Base-by-base conservation (phyloP, 92 coral and sea anemone genomes). In the Zoanthus solanderi region DNA sequence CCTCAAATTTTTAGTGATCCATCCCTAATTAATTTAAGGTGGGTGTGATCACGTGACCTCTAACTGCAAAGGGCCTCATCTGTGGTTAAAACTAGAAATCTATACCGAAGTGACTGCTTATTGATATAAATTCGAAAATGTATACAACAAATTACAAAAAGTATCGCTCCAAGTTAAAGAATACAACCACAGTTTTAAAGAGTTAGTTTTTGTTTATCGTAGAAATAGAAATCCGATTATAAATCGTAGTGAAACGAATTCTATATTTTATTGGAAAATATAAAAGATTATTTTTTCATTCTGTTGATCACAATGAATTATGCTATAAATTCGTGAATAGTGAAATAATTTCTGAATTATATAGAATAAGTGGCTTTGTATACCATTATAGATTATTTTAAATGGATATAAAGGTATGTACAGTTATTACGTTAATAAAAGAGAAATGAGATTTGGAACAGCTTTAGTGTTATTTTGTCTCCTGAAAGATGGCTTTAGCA, bases 321-420 rank as follows among this genome's bases (percentile, higher is more conserved):
- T 78, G 54, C 56, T 78, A 65, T 78, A 56, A 56, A 78, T 78
- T 77, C 48, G 23, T 45, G 45, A 74, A 42, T 37, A 48, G 9
- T 14, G 45, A 5, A 74, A 58, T 4, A 50, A 54, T 50, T 54
- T 78, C 45, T 29, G 54, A 78, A 78, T 57, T 18, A 76, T 76
- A 78, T 63, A 63, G 69, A 63, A 10, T 63, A 48, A 78, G 54
- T 78, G 16, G 53, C 63, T 56, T 32, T 78, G 83, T 53, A 78
- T 57, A 78, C 54, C 23, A 30, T 18, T 56, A 78, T 29, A 78
- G 48, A 28, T 9, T 56, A 54, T 78, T 78, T 78, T 78, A 50
- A 78, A 29, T 28, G 66, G 50, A 78, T 9, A 78, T 53, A 31
- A 31, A 78, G 14, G 23, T 50, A 30, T 78, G 83, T 78, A 78